Evolutionary conservation across 2,888 invertebrate genomes (phyloP), one percentile per base, ranked within the genome.

Genomic region (Leuctra nigra): DNA sequence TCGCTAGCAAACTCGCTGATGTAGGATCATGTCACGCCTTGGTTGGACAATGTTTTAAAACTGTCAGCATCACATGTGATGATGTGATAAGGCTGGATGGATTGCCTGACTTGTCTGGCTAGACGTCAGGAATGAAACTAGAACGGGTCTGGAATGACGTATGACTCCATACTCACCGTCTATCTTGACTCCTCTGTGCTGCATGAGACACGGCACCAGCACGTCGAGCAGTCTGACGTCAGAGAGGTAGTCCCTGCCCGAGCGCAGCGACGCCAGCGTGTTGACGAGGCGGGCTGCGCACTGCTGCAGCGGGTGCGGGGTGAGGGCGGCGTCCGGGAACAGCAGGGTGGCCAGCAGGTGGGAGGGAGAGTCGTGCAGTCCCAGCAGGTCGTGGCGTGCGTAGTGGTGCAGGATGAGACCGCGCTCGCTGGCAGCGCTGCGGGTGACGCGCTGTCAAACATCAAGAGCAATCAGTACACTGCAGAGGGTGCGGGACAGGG

Each of bases 281-380:
- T 85, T 85, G 56, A 84, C 69, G 46, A 84, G 72, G 61, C 84
- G 73, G 2, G 80, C 76, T 33, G 77, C 71, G 55, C 77, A 76
- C 69, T 84, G 81, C 67, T 78, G 72, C 53, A 73, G 62, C 7
- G 72, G 70, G 64, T 71, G 71, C 0, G 70, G 70, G 36, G 66
- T 66, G 50, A 66, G 63, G 11, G 65, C 50, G 20, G 33, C 35
- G 13, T 29, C 50, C 7, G 50, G 50, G 20, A 20, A 20, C 20
- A 50, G 22, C 16, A 50, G 50, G 33, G 50, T 35, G 33, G 35
- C 33, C 7, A 50, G 50, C 16, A 50, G 33, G 50, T 16, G 50
- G 71, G 0, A 69, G 70, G 38, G 66, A 65, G 53, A 65, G 62
- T 13, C 65, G 29, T 69, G 67, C 57, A 77, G 64, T 25, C 72